phyloP scores from a whole-genome alignment of 2,113 vertebrate species.

The Leptodactylus fuscus region DNA sequence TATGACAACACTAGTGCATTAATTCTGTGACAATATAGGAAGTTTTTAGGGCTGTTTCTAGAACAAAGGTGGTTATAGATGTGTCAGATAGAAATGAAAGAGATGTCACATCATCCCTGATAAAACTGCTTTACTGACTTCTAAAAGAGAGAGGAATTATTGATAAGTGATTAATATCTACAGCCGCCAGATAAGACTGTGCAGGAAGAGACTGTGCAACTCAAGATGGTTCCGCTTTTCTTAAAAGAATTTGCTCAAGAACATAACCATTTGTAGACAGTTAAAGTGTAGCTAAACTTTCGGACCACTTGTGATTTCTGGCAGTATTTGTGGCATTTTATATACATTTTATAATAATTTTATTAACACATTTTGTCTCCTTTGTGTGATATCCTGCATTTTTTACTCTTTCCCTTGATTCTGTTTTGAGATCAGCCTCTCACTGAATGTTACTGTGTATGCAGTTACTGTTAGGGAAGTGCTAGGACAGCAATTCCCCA shows the following conservation, averaged over 20 bases:
- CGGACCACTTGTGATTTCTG: too few relatives aligned
- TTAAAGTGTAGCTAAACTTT: too few relatives aligned
- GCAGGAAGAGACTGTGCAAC: neutral
- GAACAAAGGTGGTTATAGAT: neutral
- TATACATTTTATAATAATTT: too few relatives aligned
- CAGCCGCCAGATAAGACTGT: neutral
- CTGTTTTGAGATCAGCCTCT: too few relatives aligned
- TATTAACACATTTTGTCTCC: too few relatives aligned
- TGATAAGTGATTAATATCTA: slow-evolving; percentile 40
- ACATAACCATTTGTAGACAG: too few relatives aligned
- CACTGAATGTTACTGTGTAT: too few relatives aligned
- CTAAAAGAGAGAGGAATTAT: neutral
- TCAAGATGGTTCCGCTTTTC: neutral
- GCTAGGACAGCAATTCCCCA: too few relatives aligned
- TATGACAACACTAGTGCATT: neutral
- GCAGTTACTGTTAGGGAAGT: too few relatives aligned
- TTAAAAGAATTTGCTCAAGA: neutral
- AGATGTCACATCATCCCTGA: neutral
- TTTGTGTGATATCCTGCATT: too few relatives aligned
- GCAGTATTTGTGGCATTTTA: too few relatives aligned
- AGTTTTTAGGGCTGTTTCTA: neutral
- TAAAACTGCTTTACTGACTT: neutral
- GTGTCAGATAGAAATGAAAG: neutral
- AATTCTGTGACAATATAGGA: neutral
- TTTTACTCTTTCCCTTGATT: too few relatives aligned